Percentiles rank a stretch among this genome's conserved stretches.
Evolutionary conservation across 1,140 invertebrate genomes (phyloP).

Genomic region (Drosophila pseudoananassae): DNA sequence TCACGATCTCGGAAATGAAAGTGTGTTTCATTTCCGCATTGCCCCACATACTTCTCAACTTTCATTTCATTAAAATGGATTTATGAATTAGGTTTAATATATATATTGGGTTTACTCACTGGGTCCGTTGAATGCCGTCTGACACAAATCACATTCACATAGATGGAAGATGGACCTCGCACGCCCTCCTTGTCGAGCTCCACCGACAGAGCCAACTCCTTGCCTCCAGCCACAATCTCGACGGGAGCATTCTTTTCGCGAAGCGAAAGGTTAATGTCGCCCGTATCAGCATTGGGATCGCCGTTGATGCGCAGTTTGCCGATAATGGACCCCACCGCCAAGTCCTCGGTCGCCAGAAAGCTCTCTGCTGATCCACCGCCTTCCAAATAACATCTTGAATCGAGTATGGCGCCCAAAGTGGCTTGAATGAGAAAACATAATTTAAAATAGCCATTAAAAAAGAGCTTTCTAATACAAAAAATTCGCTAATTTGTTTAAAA

Average conservation of each 20-base stretch:
- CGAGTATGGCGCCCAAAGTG: conserved; percentile 86
- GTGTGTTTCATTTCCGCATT: neutral
- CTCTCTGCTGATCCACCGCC: conserved; percentile 95
- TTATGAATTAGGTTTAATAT: too few species aligned
- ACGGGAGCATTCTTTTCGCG: conserved; percentile 92
- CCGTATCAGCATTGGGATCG: conserved; percentile 88
- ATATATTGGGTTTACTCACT: conserved; percentile 68
- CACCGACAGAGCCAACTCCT: conserved; percentile 91
- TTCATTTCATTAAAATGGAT: neutral
- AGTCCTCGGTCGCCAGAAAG: conserved; percentile 94
- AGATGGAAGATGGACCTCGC: conserved; percentile 92
- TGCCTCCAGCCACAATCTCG: conserved; percentile 89
- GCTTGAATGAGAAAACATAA: conserved; percentile 50
- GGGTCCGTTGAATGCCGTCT: conserved; percentile 91
- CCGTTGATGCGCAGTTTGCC: conserved; percentile 91
- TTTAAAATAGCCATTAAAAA: neutral
- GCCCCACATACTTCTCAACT: neutral
- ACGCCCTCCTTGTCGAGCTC: conserved; percentile 94
- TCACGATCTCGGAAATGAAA: neutral
- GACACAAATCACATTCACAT: conserved; percentile 93
- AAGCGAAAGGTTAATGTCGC: conserved; percentile 91
- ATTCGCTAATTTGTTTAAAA: neutral
- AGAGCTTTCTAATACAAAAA: neutral
- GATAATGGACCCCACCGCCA: conserved; percentile 90
- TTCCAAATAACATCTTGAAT: conserved; percentile 94